Evolutionary conservation across 2,888 invertebrate species (phyloP), one percentile per base, ranked within the genome.

Genomic region (Folsomia manolachei): DNA sequence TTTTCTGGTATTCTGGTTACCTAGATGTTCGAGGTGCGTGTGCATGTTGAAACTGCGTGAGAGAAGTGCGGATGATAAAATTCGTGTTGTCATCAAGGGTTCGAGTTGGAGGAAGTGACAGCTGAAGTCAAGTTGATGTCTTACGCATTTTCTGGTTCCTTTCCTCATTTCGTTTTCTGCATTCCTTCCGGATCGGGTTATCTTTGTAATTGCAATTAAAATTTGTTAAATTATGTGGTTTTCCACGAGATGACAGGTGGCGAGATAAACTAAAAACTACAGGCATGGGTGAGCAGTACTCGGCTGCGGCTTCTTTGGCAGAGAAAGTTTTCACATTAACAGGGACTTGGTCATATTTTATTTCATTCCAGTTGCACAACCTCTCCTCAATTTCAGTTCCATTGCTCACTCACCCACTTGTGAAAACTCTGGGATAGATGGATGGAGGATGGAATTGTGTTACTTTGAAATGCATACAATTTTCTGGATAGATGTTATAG

Each of bases 201-300:
- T 66, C 65, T 66, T 60, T 67, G 67, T 67, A 67, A 67, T 66
- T 67, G 67, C 67, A 67, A 67, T 67, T 67, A 67, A 67, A 67
- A 67, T 67, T 67, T 56, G 67, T 67, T 56, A 56, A 67, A 67
- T 67, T 67, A 67, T 67, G 67, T 60, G 26, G 27, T 56, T 60
- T 66, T 56, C 26, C 18, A 19, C 7, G 60, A 24, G 27, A 67
- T 67, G 67, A 67, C 67, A 67, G 56, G 56, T 67, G 67, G 67
- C 18, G 60, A 67, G 67, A 67, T 67, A 67, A 67, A 21, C 19
- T 67, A 14, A 25, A 56, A 21, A 24, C 26, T 66, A 21, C 27
- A 19, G 27, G 27, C 27, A 18, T 21, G 24, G 51, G 51, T 66
- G 19, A 51, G 51, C n/a, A n/a, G n/a, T n/a, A n/a, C n/a, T n/a